Evolutionary conservation across 23 tunicate genomes (phyloP), one percentile per base, ranked within the genome.

Genomic region (Phallusia fumigata): DNA sequence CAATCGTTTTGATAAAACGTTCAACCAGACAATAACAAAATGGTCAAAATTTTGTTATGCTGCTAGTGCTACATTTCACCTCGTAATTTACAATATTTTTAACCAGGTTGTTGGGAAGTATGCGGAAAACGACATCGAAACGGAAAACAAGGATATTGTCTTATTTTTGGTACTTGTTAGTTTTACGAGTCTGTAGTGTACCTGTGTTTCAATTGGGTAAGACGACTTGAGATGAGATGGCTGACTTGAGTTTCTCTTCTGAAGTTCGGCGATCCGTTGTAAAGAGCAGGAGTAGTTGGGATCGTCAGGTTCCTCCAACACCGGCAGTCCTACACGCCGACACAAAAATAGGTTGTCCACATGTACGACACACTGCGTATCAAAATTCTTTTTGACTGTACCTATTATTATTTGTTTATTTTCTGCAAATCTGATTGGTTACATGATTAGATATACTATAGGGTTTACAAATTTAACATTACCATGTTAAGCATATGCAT

Each of bases 141-240:
- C 58, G 15, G 58, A 51, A 18, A 51, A 51, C 15, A 51, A 15
- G n/a, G n/a, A n/a, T n/a, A n/a, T n/a, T n/a, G n/a, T n/a, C n/a
- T n/a, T n/a, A n/a, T n/a, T n/a, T n/a, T n/a, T n/a, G n/a, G n/a
- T n/a, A n/a, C n/a, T n/a, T n/a, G n/a, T n/a, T n/a, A n/a, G n/a
- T 21, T 58, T 21, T 21, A 6, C 16, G 26, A 40, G 8, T 0
- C 26, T 69, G 16, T n/a, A n/a, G n/a, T 69, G 16, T 53, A 90
- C 95, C 95, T 92, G 97, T 15, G 97, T 93, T 81, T 93, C 97
- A 36, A 88, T 78, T 0, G 97, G 97, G 47, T 93, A 93, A 19
- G 97, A 93, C 0, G 93, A 88, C 69, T 93, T 93, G 26, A 93
- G 64, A 81, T 93, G 97, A 15, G 97, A 77, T 19, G 35, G 86